Conservation (phyloP, 1,140 invertebrate species). For the Bombyx mandarina region DNA sequence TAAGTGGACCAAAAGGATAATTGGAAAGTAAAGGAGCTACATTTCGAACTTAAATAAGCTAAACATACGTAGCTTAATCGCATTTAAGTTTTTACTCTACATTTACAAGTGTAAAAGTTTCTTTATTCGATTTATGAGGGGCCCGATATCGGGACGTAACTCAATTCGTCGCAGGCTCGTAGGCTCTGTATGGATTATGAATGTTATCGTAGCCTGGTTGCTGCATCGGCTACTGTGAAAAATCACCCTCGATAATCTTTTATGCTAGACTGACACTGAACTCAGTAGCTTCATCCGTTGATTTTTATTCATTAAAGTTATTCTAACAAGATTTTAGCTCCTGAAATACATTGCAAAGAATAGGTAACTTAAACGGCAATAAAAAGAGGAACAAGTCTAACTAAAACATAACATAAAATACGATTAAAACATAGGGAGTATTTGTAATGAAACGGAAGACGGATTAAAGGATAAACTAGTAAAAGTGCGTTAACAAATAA, state of each 20-base stretch:
- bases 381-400: no score
- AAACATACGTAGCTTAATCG: no score
- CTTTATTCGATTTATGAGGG: conserved; percentile 35
- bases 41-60: no score
- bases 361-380: no score
- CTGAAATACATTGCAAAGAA: no score
- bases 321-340: no score
- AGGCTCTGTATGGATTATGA: conserved; percentile 37
- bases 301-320: no score
- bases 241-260: conserved; percentile 27
- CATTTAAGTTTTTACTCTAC: no score
- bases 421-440: no score
- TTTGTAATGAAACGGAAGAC: neutral
- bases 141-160: conserved; percentile 31
- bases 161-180: conserved; percentile 33
- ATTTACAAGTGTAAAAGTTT: neutral
- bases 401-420: no score
- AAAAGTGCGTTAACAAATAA: conserved; percentile 51
- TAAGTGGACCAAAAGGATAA: no score
- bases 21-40: no score
- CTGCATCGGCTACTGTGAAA: conserved; percentile 26
- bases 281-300: conserved; percentile 9
- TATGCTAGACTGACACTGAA: conserved; percentile 24
- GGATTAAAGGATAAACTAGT: neutral
- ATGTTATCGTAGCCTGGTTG: conserved; percentile 35